Evolutionary conservation across 2,797 vertebrate species (phyloP).

Genomic region (Atherinosoma microstoma): DNA sequence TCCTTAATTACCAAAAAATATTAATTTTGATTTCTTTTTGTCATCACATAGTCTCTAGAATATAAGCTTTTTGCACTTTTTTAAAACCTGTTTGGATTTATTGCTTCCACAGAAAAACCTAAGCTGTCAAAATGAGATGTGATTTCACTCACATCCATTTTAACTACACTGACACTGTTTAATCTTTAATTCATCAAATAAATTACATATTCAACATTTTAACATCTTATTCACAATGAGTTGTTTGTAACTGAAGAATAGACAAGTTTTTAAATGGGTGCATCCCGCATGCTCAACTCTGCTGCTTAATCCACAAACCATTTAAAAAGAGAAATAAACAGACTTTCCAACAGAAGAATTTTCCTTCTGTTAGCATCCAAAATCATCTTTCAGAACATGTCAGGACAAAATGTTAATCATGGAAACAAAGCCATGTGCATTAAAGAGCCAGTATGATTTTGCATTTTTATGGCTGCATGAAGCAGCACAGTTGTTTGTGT

Average conservation of each 20-base stretch:
- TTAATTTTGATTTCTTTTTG: too few relatives aligned
- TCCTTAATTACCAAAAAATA: not conserved
- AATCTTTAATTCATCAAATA: too few relatives aligned
- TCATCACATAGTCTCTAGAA: not conserved
- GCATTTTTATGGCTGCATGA: conserved; percentile 7
- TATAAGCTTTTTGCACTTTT: not conserved
- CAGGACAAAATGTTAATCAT: not conserved
- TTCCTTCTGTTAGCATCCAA: not conserved
- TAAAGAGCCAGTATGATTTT: not conserved
- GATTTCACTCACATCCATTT: too few relatives aligned
- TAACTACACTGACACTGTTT: too few relatives aligned
- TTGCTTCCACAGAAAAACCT: not conserved
- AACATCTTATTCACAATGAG: too few relatives aligned
- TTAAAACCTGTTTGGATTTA: not conserved
- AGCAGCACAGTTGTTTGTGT: not conserved
- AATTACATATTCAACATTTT: too few relatives aligned
- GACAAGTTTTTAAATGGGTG: too few relatives aligned
- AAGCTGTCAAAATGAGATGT: too few relatives aligned
- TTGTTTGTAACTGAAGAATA: too few relatives aligned
- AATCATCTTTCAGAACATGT: not conserved
- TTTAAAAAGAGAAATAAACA: too few relatives aligned
- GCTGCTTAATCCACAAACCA: too few relatives aligned
- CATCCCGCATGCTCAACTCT: too few relatives aligned
- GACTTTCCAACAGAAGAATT: not conserved
- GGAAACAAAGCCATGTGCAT: not conserved